These are phyloP conservation scores for Buceros bicornis DNA, from an alignment of 2,797 vertebrate species.

Conservation along the genomic window DNA sequence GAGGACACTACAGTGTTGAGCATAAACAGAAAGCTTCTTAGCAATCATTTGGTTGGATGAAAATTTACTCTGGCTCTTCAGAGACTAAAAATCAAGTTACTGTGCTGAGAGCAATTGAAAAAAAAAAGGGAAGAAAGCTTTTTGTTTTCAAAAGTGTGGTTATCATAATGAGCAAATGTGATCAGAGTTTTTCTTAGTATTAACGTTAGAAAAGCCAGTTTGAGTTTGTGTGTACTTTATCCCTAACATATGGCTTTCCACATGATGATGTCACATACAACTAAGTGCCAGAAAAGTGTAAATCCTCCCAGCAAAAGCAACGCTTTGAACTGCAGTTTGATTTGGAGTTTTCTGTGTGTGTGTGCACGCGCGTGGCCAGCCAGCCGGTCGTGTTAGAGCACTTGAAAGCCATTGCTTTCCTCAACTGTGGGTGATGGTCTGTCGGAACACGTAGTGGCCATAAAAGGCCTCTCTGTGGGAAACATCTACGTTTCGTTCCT, in stretches of 20 bases:
- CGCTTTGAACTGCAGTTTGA: background rate
- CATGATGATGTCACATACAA: conserved; percentile 30
- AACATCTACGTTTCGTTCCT: background rate
- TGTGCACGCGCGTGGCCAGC: background rate
- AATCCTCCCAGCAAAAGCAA: conserved; percentile 14
- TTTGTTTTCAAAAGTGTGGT: background rate
- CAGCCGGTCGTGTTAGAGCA: fast-evolving
- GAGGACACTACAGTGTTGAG: background rate
- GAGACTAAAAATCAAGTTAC: conserved; percentile 1
- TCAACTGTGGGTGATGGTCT: background rate
- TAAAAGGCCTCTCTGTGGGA: background rate
- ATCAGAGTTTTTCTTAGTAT: conserved; percentile 29
- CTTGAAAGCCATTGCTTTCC: fast-evolving
- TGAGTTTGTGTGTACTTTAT: conserved; percentile 28
- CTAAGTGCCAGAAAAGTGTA: conserved; percentile 20
- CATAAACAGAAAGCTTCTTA: background rate
- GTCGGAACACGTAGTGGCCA: background rate
- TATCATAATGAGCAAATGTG: background rate
- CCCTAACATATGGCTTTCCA: conserved; percentile 34
- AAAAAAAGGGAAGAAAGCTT: background rate
- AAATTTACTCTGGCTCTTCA: background rate
- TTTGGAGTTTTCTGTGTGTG: background rate
- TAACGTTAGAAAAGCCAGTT: conserved; percentile 27
- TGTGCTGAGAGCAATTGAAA: background rate
- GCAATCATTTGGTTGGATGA: background rate